Evolutionary conservation across 2,113 vertebrate species (phyloP).

Genomic region (Gavia stellata): DNA sequence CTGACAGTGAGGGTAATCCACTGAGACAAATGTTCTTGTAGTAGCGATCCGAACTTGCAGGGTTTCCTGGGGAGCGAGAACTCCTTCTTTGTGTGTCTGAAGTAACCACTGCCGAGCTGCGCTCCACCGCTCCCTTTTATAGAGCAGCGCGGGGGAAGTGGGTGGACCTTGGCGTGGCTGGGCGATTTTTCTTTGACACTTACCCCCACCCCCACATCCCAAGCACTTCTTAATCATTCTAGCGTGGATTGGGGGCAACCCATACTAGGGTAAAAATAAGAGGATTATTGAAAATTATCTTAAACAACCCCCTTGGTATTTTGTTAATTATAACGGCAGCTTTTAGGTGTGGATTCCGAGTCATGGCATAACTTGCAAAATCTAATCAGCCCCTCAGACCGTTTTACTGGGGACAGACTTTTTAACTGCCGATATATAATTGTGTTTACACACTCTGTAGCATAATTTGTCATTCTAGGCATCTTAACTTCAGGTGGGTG

Average conservation of each 20-base stretch:
- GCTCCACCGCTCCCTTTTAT: slow-evolving; percentile 76
- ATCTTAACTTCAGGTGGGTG: not conserved
- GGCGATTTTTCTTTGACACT: slow-evolving; percentile 10
- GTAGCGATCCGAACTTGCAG: slow-evolving; percentile 66
- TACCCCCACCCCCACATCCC: slow-evolving; percentile 3
- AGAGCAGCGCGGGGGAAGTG: slow-evolving; percentile 71
- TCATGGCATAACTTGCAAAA: not conserved
- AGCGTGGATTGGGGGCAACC: not conserved
- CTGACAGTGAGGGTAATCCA: slow-evolving; percentile 68
- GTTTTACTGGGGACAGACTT: not conserved
- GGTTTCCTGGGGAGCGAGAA: slow-evolving; percentile 63
- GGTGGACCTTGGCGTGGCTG: slow-evolving; percentile 36
- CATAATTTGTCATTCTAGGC: not conserved
- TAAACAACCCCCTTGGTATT: not conserved
- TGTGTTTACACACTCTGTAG: not conserved
- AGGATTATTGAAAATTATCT: not conserved
- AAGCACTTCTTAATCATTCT: not conserved
- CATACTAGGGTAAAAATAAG: not conserved
- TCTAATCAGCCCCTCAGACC: not conserved
- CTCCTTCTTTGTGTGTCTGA: slow-evolving; percentile 72
- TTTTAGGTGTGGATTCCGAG: not conserved
- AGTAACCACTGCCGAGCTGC: slow-evolving; percentile 75
- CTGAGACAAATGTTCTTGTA: slow-evolving; percentile 37
- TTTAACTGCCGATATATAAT: not conserved
- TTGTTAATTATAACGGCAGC: not conserved